Evolutionary conservation across 2,888 invertebrate genomes (phyloP).

Genomic region (Drosophila colorata): DNA sequence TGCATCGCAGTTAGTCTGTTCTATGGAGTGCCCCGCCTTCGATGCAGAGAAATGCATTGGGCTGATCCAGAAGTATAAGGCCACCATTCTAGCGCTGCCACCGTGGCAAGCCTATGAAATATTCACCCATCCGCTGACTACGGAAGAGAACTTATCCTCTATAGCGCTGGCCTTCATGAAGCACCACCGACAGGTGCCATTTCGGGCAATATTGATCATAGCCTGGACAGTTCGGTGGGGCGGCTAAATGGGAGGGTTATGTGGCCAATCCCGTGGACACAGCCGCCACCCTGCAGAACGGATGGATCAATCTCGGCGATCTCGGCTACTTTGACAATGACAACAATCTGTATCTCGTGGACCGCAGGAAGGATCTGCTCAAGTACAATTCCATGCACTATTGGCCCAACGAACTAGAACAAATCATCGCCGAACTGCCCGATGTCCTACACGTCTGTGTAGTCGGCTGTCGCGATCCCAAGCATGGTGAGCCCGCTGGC

Average conservation of each 20-base stretch:
- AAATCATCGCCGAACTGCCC: slow-evolving; percentile 68
- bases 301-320: slow-evolving; percentile 83
- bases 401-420: slow-evolving; percentile 78
- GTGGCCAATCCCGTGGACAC: slow-evolving; percentile 64
- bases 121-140: slow-evolving; percentile 48
- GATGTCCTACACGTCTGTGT: slow-evolving; percentile 77
- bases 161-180: slow-evolving; percentile 39
- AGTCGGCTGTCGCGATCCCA: slow-evolving; percentile 69
- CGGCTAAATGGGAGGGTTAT: slow-evolving; percentile 78
- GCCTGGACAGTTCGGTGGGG: slow-evolving; percentile 64
- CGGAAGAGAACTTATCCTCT: slow-evolving; percentile 24
- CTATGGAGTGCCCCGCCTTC: slow-evolving; percentile 47
- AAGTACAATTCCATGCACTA: slow-evolving; percentile 74
- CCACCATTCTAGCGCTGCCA: slow-evolving; percentile 46
- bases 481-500: slow-evolving; percentile 71
- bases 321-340: slow-evolving; percentile 81
- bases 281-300: slow-evolving; percentile 54
- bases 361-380: slow-evolving; percentile 81
- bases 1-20: slow-evolving; percentile 30
- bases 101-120: slow-evolving; percentile 60
- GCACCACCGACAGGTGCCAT: slow-evolving; percentile 52
- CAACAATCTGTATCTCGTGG: slow-evolving; percentile 72
- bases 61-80: slow-evolving; percentile 57
- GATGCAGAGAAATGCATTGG: slow-evolving; percentile 46
- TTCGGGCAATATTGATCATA: slow-evolving; percentile 39